Percentiles rank a stretch among this genome's conserved stretches.
Evolutionary conservation across 2,113 vertebrate species (phyloP).

Genomic region (Chlamydotis undulata): DNA sequence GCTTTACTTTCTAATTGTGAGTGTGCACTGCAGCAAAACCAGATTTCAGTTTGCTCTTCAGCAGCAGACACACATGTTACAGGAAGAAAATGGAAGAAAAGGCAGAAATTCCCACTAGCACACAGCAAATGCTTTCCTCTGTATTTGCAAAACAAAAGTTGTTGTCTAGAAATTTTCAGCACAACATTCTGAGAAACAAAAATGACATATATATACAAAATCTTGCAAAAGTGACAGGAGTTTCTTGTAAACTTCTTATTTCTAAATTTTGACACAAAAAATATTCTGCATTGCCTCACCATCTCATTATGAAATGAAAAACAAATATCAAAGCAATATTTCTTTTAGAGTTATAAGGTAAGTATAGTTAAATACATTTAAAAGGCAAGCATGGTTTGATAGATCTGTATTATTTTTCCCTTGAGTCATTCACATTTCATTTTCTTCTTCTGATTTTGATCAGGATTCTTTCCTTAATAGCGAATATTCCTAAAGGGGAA

Average conservation of each 20-base stretch:
- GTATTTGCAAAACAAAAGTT: neutral
- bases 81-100: neutral
- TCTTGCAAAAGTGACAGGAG: neutral
- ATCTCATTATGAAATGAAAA: neutral
- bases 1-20: neutral
- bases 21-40: neutral
- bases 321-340: neutral
- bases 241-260: neutral
- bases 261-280: neutral
- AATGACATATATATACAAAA: neutral
- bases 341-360: neutral
- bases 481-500: neutral
- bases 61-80: neutral
- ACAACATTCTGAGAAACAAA: neutral
- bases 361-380: neutral
- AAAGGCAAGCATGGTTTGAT: neutral
- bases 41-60: neutral
- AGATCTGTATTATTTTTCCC: neutral
- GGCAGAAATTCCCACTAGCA: neutral
- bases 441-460: neutral
- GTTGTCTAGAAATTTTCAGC: neutral
- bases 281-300: neutral
- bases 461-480: neutral
- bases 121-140: neutral
- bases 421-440: neutral